A percentile compares a stretch with the other conserved stretches of the same genome.
Evolutionary conservation across 2,888 invertebrate genomes (phyloP).

Genomic region (Calliphora vomitoria): DNA sequence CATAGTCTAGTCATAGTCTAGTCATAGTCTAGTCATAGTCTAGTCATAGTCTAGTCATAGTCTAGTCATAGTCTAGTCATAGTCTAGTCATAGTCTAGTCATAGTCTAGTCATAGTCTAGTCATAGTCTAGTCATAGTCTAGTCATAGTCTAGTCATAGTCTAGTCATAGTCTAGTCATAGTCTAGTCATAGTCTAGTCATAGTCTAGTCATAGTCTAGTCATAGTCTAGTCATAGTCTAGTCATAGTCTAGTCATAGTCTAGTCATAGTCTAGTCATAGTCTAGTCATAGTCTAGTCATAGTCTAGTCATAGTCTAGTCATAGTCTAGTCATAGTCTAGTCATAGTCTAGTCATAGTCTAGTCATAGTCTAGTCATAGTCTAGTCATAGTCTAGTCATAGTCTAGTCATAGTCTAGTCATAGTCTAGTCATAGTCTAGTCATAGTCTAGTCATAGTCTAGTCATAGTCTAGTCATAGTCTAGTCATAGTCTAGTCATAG

Average conservation of each 20-base stretch:
- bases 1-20: conserved; percentile 7
- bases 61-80: not conserved
- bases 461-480: not conserved
- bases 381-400: not conserved
- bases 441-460: not conserved
- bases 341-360: not conserved
- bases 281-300: not conserved
- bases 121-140: not conserved
- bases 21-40: not conserved
- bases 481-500: not conserved
- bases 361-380: not conserved
- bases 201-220: conserved; percentile 4
- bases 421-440: not conserved
- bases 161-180: not conserved
- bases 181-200: not conserved
- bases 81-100: not conserved
- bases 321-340: not conserved
- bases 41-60: not conserved
- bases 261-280: not conserved
- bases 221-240: not conserved
- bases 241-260: not conserved
- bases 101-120: not conserved
- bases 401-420: not conserved
- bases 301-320: not conserved
- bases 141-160: not conserved